A percentile compares a stretch with the other conserved stretches of the same genome.
These are phyloP conservation scores for Myathropa florea DNA, from an alignment of 2,888 invertebrate genomes.

Conservation along the genomic window DNA sequence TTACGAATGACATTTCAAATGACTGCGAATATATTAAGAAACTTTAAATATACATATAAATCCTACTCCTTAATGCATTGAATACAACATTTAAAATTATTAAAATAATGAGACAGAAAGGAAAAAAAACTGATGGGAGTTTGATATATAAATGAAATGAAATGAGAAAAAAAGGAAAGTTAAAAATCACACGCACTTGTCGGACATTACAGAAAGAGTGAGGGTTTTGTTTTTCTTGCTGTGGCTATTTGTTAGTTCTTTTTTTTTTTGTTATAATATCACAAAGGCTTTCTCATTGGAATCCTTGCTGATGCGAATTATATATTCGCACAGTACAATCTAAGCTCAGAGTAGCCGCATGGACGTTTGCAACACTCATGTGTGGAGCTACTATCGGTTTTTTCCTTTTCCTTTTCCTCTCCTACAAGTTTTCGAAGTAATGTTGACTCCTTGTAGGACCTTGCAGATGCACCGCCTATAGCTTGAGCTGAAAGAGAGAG, in stretches of 20 bases:
- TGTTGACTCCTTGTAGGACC: slow-evolving; percentile 51
- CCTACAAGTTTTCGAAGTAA: slow-evolving; percentile 74
- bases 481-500: slow-evolving; percentile 72
- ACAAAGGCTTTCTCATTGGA: slow-evolving; percentile 56
- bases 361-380: slow-evolving; percentile 77
- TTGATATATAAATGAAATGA: too few species aligned
- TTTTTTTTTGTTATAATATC: slow-evolving; percentile 49
- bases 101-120: neutral
- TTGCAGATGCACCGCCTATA: slow-evolving; percentile 65
- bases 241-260: neutral
- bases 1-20: slow-evolving; percentile 20
- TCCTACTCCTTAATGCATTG: slow-evolving; percentile 24
- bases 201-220: slow-evolving; percentile 2
- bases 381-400: slow-evolving; percentile 75
- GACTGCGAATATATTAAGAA: slow-evolving; percentile 27
- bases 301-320: neutral
- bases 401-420: slow-evolving; percentile 73
- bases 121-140: neutral
- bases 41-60: slow-evolving; percentile 17
- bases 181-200: slow-evolving; percentile 11
- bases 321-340: slow-evolving; percentile 75
- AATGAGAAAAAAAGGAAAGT: neutral
- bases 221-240: neutral
- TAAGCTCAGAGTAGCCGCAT: slow-evolving; percentile 76
- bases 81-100: slow-evolving; percentile 11